Evolutionary conservation across 2,113 vertebrate species (phyloP).

Genomic region (Dicrurus megarhynchus): DNA sequence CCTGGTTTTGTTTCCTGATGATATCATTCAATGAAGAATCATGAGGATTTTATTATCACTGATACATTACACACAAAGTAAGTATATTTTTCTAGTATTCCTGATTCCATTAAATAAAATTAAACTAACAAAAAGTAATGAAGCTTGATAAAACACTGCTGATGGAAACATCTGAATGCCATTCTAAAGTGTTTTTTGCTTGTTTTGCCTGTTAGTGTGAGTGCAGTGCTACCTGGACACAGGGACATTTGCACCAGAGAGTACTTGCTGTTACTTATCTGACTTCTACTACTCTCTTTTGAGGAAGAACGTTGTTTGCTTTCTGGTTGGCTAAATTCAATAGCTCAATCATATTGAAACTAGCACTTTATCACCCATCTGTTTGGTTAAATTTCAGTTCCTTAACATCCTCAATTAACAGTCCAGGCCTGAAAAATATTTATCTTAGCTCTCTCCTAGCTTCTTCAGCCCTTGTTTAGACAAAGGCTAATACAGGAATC

Average conservation of each 20-base stretch:
- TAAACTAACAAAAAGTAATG: slow-evolving; percentile 73
- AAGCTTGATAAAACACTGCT: slow-evolving; percentile 72
- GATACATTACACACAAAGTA: slow-evolving; percentile 40
- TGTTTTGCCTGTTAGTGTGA: slow-evolving; percentile 59
- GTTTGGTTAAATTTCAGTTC: slow-evolving; percentile 59
- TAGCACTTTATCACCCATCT: slow-evolving; percentile 62
- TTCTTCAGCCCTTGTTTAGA: neutral
- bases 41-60: slow-evolving; percentile 52
- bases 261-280: slow-evolving; percentile 62
- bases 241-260: slow-evolving; percentile 65
- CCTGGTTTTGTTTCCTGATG: neutral
- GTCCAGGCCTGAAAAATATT: slow-evolving; percentile 46
- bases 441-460: neutral
- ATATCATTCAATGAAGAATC: slow-evolving; percentile 42
- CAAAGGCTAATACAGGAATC: slow-evolving; percentile 16
- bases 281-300: slow-evolving; percentile 34
- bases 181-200: slow-evolving; percentile 68
- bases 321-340: slow-evolving; percentile 53
- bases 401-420: slow-evolving; percentile 50
- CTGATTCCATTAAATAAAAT: slow-evolving; percentile 64
- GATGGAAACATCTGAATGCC: slow-evolving; percentile 57
- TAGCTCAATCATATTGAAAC: slow-evolving; percentile 43
- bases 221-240: slow-evolving; percentile 34
- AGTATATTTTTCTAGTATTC: slow-evolving; percentile 49
- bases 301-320: slow-evolving; percentile 61